Evolutionary conservation across 2,888 invertebrate genomes (phyloP).

Genomic region (Eupeodes luniger): DNA sequence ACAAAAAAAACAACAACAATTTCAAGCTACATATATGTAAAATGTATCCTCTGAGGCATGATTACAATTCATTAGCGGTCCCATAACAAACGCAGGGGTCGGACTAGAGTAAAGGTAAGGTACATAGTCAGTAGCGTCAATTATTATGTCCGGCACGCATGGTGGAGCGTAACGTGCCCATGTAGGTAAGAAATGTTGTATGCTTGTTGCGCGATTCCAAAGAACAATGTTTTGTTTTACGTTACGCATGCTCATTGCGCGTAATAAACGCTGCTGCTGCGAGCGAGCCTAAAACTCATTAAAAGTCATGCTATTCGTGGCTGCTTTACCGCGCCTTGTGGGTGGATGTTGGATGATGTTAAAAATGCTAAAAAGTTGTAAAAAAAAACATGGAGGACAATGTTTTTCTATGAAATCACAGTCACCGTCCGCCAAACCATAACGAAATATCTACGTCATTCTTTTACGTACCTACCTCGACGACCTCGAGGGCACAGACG

Average conservation of each 20-base stretch:
- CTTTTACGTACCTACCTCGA: not conserved
- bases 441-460: slow-evolving; percentile 33
- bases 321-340: slow-evolving; percentile 54
- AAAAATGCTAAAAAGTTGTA: not conserved
- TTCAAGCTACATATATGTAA: not conserved
- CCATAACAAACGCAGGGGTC: not conserved
- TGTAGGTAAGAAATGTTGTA: not conserved
- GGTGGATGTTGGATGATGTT: slow-evolving; percentile 54
- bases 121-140: slow-evolving; percentile 31
- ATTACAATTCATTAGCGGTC: slow-evolving; percentile 54
- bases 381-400: slow-evolving; percentile 21
- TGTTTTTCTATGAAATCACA: slow-evolving; percentile 37
- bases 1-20: not conserved
- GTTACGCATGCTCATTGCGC: slow-evolving; percentile 68
- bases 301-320: slow-evolving; percentile 13
- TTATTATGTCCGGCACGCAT: slow-evolving; percentile 70
- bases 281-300: slow-evolving; percentile 2
- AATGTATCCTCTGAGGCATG: slow-evolving; percentile 39
- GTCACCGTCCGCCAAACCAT: slow-evolving; percentile 52
- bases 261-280: slow-evolving; percentile 23
- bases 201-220: slow-evolving; percentile 19
- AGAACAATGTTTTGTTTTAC: slow-evolving; percentile 16
- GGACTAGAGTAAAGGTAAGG: not conserved
- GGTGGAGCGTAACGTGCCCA: slow-evolving; percentile 70
- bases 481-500: slow-evolving; percentile 19